These are phyloP conservation scores for Felis chaus DNA, from an alignment of 2,113 vertebrate species.

Conservation along the genomic window DNA sequence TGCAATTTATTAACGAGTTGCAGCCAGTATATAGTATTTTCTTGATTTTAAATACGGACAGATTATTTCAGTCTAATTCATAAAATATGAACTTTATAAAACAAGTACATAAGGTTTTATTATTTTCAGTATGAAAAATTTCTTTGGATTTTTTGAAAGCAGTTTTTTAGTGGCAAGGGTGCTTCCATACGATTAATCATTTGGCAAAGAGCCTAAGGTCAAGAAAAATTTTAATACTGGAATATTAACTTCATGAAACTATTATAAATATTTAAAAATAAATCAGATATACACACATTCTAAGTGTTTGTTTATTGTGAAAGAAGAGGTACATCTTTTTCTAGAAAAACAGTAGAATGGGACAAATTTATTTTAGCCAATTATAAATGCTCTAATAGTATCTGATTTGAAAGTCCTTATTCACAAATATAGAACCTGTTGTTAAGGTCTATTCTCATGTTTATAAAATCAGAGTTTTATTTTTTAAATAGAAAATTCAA, in stretches of 20 bases:
- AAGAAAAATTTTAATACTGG: background rate
- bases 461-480: background rate
- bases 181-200: background rate
- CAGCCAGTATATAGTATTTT: background rate
- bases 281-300: background rate
- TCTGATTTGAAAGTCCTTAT: background rate
- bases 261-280: background rate
- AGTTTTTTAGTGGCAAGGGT: background rate
- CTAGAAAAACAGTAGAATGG: background rate
- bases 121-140: constrained; percentile 4
- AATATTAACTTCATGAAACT: background rate
- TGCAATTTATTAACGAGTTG: background rate
- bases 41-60: background rate
- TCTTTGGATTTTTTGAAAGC: background rate
- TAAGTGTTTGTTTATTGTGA: background rate
- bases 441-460: background rate
- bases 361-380: background rate
- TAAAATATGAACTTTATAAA: constrained; percentile 17
- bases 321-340: background rate
- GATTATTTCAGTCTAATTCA: background rate
- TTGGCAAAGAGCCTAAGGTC: background rate
- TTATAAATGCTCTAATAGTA: background rate
- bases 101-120: background rate
- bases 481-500: background rate
- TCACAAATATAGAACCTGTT: background rate